Base-by-base conservation (phyloP, 2,113 vertebrate genomes). In the Leiothrix lutea region DNA sequence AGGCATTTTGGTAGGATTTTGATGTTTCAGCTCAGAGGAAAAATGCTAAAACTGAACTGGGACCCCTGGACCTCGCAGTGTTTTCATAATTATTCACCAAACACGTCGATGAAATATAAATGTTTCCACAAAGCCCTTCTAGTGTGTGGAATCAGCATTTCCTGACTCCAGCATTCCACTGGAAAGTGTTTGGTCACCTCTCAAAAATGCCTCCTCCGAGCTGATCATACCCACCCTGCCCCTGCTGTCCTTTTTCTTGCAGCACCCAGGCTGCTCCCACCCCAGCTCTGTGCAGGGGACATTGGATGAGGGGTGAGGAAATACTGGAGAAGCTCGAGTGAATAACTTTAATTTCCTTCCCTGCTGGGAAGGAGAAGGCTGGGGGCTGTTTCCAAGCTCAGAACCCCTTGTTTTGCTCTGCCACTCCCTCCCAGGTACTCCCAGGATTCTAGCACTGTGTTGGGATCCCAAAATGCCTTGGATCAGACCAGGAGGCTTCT, bases 11-110 rank as follows among this genome's bases (percentile, higher is more conserved):
- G 12, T 92, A 74, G 45, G 10, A 93, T 69, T 87, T 45, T 42
- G 47, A 15, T 40, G 18, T 70, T 90, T 67, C 48, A 79, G 0
- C 53, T 79, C 51, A 35, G 35, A 82, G 70, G 22, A 62, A 88
- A 82, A 82, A 92, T 35, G 66, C 35, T 75, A 56, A 60, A 80
- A 72, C 29, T 31, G 36, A 62, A 56, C 72, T 38, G 38, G 65
- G 86, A 62, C 56, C 51, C 88, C 53, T 47, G 44, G 71, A 72
- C 66, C 83, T 80, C 2, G 1, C 11, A 53, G 86, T 82, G 66
- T 88, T 93, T 90, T 85, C 71, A 67, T 64, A 90, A 87, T 79
- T 73, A 88, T 56, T 90, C 94, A 92, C 85, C 54, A 93, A 94
- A 79, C 79, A 56, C 12, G 1, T 33, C 2, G 48, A 82, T 92